These are phyloP conservation scores for Carapus acus DNA, from an alignment of 2,797 vertebrate genomes.

Conservation along the genomic window DNA sequence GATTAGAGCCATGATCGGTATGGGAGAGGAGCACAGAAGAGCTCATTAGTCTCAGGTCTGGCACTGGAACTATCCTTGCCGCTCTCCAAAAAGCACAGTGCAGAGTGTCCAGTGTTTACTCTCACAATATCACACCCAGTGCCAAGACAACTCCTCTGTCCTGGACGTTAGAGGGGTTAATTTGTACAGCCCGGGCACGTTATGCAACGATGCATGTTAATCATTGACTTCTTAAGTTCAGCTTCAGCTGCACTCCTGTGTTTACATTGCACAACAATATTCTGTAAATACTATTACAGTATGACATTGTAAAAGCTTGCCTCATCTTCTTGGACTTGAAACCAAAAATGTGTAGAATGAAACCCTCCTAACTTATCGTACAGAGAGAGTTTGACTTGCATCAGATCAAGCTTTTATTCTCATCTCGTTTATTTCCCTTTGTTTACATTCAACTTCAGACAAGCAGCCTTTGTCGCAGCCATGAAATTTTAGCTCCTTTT, in stretches of 20 bases:
- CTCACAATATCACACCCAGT: no score
- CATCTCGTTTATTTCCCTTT: slow-evolving; percentile 20
- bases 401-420: slow-evolving; percentile 16
- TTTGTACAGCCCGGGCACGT: slow-evolving; percentile 36
- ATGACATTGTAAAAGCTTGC: no score
- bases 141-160: no score
- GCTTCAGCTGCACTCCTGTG: slow-evolving; percentile 3
- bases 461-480: slow-evolving; percentile 34
- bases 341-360: slow-evolving; percentile 11
- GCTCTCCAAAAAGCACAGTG: background rate
- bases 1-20: slow-evolving; percentile 3
- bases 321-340: slow-evolving; percentile 7
- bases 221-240: slow-evolving; percentile 47
- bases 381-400: background rate
- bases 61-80: background rate
- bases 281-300: no score
- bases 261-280: background rate
- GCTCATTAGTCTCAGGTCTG: background rate
- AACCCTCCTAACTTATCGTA: slow-evolving; percentile 4
- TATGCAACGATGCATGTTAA: slow-evolving; percentile 47
- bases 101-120: no score
- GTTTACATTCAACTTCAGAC: slow-evolving; percentile 19
- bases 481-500: slow-evolving; percentile 44
- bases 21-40: slow-evolving; percentile 2
- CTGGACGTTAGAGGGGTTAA: slow-evolving; percentile 49